Percentiles rank a stretch among this genome's conserved stretches.
These are phyloP conservation scores for Trachymyrmex cornetzi DNA, from an alignment of 1,140 invertebrate genomes.

Conservation along the genomic window DNA sequence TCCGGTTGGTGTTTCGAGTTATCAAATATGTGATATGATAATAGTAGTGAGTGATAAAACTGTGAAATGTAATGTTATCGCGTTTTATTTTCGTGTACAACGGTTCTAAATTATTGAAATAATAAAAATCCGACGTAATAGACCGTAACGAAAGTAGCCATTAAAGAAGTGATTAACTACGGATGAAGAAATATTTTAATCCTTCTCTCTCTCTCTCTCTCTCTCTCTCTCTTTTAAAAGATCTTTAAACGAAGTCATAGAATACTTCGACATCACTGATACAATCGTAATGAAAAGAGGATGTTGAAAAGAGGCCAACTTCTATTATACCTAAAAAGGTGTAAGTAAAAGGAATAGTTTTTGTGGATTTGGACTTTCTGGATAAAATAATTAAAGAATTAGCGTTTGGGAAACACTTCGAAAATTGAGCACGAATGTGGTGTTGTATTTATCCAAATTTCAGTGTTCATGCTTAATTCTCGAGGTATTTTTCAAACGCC, in stretches of 20 bases:
- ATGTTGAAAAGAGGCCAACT: no score
- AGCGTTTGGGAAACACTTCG: no score
- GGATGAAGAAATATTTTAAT: neutral
- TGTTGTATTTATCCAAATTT: no score
- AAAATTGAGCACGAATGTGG: no score
- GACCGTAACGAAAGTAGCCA: neutral
- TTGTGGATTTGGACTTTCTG: no score
- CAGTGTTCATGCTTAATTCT: no score
- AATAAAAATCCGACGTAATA: constrained; percentile 13
- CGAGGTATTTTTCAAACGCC: no score
- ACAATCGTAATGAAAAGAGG: neutral
- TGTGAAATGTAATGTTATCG: neutral
- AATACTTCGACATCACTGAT: neutral
- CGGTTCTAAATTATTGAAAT: neutral
- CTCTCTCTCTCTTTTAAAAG: no score
- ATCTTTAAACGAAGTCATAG: neutral
- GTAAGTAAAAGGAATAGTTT: no score
- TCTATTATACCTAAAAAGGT: no score
- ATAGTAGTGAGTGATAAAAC: neutral
- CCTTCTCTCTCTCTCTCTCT: no score
- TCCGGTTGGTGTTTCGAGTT: neutral
- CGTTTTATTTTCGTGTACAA: neutral
- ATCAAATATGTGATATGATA: neutral
- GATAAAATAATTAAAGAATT: no score
- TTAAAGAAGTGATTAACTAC: neutral